These are phyloP conservation scores for Lamproptera curius DNA, from an alignment of 2,888 invertebrate species.

Conservation along the genomic window DNA sequence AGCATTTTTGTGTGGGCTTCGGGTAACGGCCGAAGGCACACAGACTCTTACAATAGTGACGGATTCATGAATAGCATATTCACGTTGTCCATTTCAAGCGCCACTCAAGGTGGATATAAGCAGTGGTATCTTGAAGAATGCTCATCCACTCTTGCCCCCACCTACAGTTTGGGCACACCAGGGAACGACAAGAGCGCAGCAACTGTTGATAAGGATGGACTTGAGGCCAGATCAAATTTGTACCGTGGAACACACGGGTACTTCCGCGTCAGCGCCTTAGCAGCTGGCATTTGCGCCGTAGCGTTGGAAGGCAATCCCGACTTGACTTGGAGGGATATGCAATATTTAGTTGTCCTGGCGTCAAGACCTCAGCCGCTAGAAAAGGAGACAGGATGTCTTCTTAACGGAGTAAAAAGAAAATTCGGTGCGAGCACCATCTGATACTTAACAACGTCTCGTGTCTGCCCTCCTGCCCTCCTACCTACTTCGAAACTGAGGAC, in stretches of 20 bases:
- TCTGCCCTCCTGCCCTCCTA: constrained; percentile 88
- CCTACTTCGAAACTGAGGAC: constrained; percentile 91
- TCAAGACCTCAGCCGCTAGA: constrained; percentile 92
- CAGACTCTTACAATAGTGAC: constrained; percentile 99
- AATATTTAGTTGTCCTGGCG: constrained; percentile 95
- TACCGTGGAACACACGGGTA: constrained; percentile 94
- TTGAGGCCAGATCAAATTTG: constrained; percentile 92
- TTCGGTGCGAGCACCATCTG: constrained; percentile 93
- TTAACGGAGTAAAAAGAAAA: constrained; percentile 95
- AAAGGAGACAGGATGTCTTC: constrained; percentile 95
- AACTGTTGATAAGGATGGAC: constrained; percentile 93
- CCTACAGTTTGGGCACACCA: constrained; percentile 97
- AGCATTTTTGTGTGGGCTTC: constrained; percentile 99
- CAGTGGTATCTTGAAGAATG: constrained; percentile 99
- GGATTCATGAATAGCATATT: constrained; percentile 99
- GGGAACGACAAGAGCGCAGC: constrained; percentile 94
- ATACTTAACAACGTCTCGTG: constrained; percentile 90
- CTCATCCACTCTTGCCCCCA: constrained; percentile 98
- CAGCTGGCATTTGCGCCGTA: constrained; percentile 95
- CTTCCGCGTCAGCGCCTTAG: constrained; percentile 96
- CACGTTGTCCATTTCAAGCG: constrained; percentile 98
- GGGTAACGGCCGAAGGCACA: constrained; percentile 96
- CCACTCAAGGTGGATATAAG: constrained; percentile 95
- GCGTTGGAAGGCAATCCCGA: constrained; percentile 95
- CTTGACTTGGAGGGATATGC: constrained; percentile 98